A percentile compares a stretch with the other conserved stretches of the same genome.
Conservation (phyloP, 2,113 vertebrate genomes). For the Scytalopus superciliaris region DNA sequence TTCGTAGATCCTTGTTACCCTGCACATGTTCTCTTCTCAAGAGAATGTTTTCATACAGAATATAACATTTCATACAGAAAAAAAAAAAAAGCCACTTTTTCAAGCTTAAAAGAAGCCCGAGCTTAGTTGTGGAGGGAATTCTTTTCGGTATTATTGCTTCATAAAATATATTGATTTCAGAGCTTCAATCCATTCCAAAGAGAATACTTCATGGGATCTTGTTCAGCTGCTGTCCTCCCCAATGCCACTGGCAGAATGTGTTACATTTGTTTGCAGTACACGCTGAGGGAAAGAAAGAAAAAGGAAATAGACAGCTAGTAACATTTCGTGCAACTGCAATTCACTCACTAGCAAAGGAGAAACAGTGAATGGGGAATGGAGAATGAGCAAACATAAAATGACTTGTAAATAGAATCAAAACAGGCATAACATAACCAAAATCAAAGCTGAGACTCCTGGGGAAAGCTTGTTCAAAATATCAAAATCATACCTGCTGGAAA, state of each 20-base stretch:
- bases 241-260: not conserved
- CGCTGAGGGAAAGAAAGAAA: not conserved
- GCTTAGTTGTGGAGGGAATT: not conserved
- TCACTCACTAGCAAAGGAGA: not conserved
- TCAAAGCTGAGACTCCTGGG: not conserved
- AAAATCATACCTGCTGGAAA: not conserved
- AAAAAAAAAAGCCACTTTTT: not conserved
- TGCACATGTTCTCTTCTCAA: not conserved
- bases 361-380: not conserved
- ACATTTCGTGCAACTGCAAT: not conserved
- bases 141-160: slow-evolving; percentile 3
- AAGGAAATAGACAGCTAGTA: not conserved
- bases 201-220: not conserved
- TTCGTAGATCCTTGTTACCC: not conserved
- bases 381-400: not conserved
- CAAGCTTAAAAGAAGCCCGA: not conserved
- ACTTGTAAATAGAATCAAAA: not conserved
- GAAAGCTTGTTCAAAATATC: not conserved
- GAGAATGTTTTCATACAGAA: slow-evolving; percentile 4
- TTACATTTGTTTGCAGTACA: not conserved
- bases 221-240: not conserved
- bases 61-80: not conserved
- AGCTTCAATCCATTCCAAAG: not conserved
- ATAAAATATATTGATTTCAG: slow-evolving; percentile 15
- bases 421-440: not conserved